Base-by-base conservation (phyloP, 1,140 invertebrate species). In the Ptiloglossa arizonensis region DNA sequence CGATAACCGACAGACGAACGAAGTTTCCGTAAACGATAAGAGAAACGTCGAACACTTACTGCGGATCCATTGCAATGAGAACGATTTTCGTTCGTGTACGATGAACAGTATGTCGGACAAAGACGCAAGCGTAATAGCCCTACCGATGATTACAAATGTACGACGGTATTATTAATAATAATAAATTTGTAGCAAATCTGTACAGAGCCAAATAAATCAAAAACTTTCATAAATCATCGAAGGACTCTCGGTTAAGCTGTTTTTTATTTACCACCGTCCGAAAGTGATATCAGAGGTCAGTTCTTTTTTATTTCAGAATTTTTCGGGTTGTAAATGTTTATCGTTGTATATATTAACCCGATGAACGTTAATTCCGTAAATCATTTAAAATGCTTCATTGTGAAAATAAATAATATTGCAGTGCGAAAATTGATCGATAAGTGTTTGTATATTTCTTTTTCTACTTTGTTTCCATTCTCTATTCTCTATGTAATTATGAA, bases 121-220 rank as follows among this genome's bases (percentile, higher is more conserved):
- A 27, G 38, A 79, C 44, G 60, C 59, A 67, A 70, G 38, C 70
- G 60, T 80, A 57, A 74, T 77, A 85, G 35, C 67, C 59, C 63
- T 68, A 78, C 44, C 79, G 83, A 79, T 71, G 76, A 82, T 84
- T 86, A 87, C 81, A 85, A 87, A 84, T 87, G 83, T 78, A 88
- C 81, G 78, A 83, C 86, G 86, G 82, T 86, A 87, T 86, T 86
- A 88, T 82, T 88, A 86, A 82, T 82, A 89, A 87, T 89, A 87
- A 86, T 85, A 87, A 87, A 89, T 91, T 90, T 90, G 89, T 90
- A 91, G 89, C 77, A 90, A 91, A 91, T 88, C 83, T 89, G 88
- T 89, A 89, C 88, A 89, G 87, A 88, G 86, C 83, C 85, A 88
- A 89, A 89, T 89, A 89, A 89, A 88, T 89, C 77, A 88, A 87